phyloP scores from a whole-genome alignment of 2,113 vertebrate species.

The Herpailurus yagouaroundi region DNA sequence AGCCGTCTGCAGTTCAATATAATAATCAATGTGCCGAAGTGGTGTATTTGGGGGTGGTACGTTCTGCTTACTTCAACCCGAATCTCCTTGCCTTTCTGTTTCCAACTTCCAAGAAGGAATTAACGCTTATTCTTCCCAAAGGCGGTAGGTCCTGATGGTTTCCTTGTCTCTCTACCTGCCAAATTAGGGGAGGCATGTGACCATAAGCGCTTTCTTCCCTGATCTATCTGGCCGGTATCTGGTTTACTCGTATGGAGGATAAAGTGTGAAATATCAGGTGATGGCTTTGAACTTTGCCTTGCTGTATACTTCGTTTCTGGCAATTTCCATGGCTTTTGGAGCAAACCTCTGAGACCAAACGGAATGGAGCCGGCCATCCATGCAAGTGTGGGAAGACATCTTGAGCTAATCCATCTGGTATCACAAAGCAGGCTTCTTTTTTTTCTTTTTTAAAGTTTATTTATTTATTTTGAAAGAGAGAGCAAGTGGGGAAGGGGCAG shows the following conservation, averaged over 20 bases:
- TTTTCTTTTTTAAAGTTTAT: no score
- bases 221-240: neutral
- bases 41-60: neutral
- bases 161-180: neutral
- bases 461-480: no score
- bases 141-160: neutral
- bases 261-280: neutral
- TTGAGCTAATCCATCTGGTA: neutral
- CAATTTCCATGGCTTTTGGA: neutral
- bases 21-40: neutral
- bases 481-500: no score
- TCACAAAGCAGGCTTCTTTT: neutral
- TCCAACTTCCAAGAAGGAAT: neutral
- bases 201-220: neutral
- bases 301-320: neutral
- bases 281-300: neutral
- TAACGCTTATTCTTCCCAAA: neutral
- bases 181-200: neutral
- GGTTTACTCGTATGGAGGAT: neutral
- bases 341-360: neutral
- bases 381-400: neutral
- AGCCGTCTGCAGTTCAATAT: neutral
- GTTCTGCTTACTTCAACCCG: neutral
- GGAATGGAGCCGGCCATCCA: neutral
- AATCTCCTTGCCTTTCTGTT: conserved; percentile 18